A percentile compares a stretch with the other conserved stretches of the same genome.
phyloP scores from a whole-genome alignment of 2,888 invertebrate species.

The Chelonus formosanus region DNA sequence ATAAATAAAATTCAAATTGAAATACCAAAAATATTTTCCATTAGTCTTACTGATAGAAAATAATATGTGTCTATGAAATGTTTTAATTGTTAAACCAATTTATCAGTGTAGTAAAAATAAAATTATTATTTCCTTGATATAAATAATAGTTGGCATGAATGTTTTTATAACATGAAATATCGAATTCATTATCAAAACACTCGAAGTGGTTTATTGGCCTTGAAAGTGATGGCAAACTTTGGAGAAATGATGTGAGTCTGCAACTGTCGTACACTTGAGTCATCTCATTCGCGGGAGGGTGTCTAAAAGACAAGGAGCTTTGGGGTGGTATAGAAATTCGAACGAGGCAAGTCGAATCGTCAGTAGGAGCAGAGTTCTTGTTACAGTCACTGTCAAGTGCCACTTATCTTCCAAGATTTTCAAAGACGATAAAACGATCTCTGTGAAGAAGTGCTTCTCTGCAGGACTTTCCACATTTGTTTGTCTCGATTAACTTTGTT shows the following conservation, averaged over 20 bases:
- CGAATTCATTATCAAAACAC: slow-evolving; percentile 2
- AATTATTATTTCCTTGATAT: too few relatives aligned
- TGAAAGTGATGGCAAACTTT: slow-evolving; percentile 38
- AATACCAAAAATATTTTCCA: too few relatives aligned
- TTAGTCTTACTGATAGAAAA: too few relatives aligned
- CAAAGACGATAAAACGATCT: slow-evolving; percentile 41
- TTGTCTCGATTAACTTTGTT: slow-evolving; percentile 35
- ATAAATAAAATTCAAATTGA: too few relatives aligned
- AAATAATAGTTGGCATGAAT: too few relatives aligned
- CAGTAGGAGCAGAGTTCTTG: slow-evolving; percentile 41
- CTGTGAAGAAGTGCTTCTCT: slow-evolving; percentile 13
- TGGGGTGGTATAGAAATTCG: slow-evolving; percentile 25
- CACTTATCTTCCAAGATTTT: slow-evolving; percentile 41
- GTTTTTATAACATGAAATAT: slow-evolving; percentile 32
- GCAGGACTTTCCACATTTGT: slow-evolving; percentile 36
- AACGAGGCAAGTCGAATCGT: slow-evolving; percentile 29
- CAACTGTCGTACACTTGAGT: slow-evolving; percentile 21
- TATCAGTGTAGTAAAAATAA: too few relatives aligned
- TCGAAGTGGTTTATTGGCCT: slow-evolving; percentile 47
- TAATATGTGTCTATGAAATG: too few relatives aligned
- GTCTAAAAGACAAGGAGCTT: slow-evolving; percentile 25
- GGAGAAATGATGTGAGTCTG: slow-evolving; percentile 18
- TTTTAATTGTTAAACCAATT: too few relatives aligned
- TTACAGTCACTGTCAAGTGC: slow-evolving; percentile 41
- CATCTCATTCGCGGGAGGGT: slow-evolving; percentile 21